Conservation (phyloP, 1,140 invertebrate genomes). For the Glossosoma conforme region DNA sequence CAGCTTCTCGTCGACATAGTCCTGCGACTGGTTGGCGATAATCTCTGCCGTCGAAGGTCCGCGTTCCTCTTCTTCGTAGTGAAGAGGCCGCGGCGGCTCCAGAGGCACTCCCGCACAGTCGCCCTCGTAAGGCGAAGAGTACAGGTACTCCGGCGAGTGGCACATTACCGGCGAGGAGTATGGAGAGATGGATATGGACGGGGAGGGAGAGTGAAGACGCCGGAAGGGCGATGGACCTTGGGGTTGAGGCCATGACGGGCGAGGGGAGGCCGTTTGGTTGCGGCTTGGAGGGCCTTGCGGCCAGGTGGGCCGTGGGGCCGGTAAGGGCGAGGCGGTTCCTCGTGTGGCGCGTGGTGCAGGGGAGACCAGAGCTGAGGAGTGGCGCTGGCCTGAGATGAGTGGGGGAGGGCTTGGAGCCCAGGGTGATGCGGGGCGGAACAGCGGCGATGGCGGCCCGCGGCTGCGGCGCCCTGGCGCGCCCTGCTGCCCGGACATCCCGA, state of each 20-base stretch:
- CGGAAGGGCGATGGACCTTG: slow-evolving; percentile 38
- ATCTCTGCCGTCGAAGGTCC: slow-evolving; percentile 85
- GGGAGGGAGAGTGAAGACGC: slow-evolving; percentile 41
- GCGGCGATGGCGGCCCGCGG: slow-evolving; percentile 49
- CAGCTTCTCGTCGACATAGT: slow-evolving; percentile 89
- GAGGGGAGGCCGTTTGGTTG: slow-evolving; percentile 35
- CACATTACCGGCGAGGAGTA: slow-evolving; percentile 52
- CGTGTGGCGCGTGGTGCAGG: slow-evolving; percentile 38
- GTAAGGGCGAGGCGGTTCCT: slow-evolving; percentile 34
- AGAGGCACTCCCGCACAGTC: slow-evolving; percentile 65
- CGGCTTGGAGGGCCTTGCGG: slow-evolving; percentile 37
- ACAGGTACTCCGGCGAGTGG: slow-evolving; percentile 59
- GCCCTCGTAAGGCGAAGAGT: slow-evolving; percentile 56
- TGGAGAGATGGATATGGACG: slow-evolving; percentile 47
- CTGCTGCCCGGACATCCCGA: slow-evolving; percentile 53
- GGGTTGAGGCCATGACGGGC: slow-evolving; percentile 40
- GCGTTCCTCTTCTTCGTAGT: slow-evolving; percentile 58
- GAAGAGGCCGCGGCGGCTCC: slow-evolving; percentile 57
- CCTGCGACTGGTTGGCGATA: slow-evolving; percentile 87
- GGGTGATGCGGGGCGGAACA: slow-evolving; percentile 59
- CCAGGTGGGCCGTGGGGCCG: slow-evolving; percentile 48
- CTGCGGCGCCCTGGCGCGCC: slow-evolving; percentile 48
- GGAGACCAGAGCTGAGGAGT: slow-evolving; percentile 45
- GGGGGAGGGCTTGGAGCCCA: slow-evolving; percentile 60
- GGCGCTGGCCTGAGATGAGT: slow-evolving; percentile 53